phyloP scores from a whole-genome alignment of 2,797 vertebrate species.

The Myiotriccus ornatus region DNA sequence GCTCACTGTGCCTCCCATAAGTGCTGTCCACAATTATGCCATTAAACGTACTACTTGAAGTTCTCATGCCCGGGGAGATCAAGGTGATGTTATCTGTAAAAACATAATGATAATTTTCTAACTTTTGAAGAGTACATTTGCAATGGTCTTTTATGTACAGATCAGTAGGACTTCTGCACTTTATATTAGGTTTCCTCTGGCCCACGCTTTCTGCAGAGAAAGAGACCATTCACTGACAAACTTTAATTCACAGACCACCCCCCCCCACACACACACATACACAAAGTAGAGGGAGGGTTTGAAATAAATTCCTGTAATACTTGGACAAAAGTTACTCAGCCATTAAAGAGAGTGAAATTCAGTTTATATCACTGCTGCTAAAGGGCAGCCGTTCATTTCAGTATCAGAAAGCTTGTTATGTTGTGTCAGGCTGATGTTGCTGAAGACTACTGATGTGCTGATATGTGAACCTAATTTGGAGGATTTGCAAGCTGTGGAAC shows the following conservation, averaged over 20 bases:
- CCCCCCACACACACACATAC: neutral
- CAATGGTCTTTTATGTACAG: neutral
- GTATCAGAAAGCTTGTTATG: constrained; percentile 58
- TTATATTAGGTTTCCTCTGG: neutral
- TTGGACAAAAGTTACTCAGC: neutral
- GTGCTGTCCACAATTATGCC: neutral
- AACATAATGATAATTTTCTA: neutral
- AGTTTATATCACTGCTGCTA: neutral
- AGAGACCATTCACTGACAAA: neutral
- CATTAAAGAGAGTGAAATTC: neutral
- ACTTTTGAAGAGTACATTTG: neutral
- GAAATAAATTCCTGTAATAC: neutral
- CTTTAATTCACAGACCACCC: neutral
- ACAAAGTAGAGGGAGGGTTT: neutral
- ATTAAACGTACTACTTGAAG: neutral
- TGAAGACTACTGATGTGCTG: constrained; percentile 64
- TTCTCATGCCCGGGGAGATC: neutral
- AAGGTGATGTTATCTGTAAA: neutral
- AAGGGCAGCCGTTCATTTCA: neutral
- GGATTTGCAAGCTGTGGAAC: constrained; percentile 70
- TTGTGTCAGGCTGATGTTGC: constrained; percentile 44
- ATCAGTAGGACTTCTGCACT: neutral
- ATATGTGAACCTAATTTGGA: constrained; percentile 69
- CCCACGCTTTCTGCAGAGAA: neutral
- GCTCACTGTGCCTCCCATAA: constrained; percentile 12